Evolutionary conservation across 2,888 invertebrate species (phyloP), one percentile per base, ranked within the genome.

Genomic region (Limnephilus auricula): DNA sequence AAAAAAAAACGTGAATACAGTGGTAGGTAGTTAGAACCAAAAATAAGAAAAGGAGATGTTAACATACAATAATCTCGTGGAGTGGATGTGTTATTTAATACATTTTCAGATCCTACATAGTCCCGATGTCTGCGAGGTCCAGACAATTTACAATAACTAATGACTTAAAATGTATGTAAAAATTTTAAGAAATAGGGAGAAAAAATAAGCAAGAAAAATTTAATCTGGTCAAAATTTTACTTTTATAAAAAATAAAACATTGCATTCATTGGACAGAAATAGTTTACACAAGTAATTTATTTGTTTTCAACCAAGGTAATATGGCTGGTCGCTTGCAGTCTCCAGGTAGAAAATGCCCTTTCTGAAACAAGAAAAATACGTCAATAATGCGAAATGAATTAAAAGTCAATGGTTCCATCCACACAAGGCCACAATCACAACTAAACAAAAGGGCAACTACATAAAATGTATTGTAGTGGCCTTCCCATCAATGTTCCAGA

Each of bases 261-360:
- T 50, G 50, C 15, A n/a, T 65, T 9, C 15, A n/a, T 65, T 9
- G 65, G 25, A 25, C 25, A 2, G 9, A n/a, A n/a, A 65, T 65
- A 15, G 65, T 65, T 65, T 25, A 65, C 25, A 9, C 9, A 25
- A n/a, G 25, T 65, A 65, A 9, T 25, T 25, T 18, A 50, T 65
- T 65, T n/a, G 50, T 5, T 65, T 25, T 32, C 15, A 15, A 3
- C 92, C 92, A 86, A 90, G 90, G 86, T 87, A 90, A 40, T 85
- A 92, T 4, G 92, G 92, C 37, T 92, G 65, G 50, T 91, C 65
- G 2, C 25, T 40, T 45, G 91, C 89, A 31, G 94, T 94, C 15
- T 90, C 86, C 93, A 94, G 94, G 10, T 90, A 89, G 93, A 94
- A 94, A 91, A 94, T 93, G 45, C 94, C 94, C 40, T 93, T 93